These are phyloP conservation scores for Notiomystis cincta DNA, from an alignment of 2,113 vertebrate genomes.

Conservation along the genomic window DNA sequence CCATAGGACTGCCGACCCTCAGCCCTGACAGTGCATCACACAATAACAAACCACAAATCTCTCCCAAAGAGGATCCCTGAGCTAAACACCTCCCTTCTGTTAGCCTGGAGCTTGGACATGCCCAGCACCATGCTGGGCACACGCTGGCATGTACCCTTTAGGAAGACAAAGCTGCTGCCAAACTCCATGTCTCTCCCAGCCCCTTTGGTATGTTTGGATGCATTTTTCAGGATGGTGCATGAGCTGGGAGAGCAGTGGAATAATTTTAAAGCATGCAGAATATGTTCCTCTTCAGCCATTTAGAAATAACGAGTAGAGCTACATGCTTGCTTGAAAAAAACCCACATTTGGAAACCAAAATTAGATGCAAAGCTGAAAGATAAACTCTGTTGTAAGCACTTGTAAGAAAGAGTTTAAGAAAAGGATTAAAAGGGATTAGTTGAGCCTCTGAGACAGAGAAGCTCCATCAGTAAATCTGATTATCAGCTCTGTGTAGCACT, in stretches of 20 bases:
- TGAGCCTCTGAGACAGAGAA: neutral
- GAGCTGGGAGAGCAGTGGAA: neutral
- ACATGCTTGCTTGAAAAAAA: neutral
- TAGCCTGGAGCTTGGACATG: neutral
- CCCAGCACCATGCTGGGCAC: neutral
- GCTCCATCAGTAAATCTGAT: constrained; percentile 27
- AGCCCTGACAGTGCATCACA: neutral
- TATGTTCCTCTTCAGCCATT: neutral
- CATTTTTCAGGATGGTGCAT: fast-evolving
- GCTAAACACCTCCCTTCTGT: neutral
- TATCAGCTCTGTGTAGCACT: neutral
- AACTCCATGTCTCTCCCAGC: neutral
- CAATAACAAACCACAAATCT: neutral
- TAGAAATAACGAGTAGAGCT: neutral
- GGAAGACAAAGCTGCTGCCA: neutral
- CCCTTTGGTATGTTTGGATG: neutral
- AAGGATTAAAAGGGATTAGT: constrained; percentile 50
- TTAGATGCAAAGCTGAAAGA: neutral
- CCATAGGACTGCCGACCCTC: neutral
- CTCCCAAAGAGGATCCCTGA: neutral
- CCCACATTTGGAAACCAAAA: neutral
- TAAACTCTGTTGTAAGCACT: constrained; percentile 42
- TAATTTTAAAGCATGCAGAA: neutral
- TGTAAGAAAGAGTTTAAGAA: constrained; percentile 54
- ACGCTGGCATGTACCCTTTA: neutral